Evolutionary conservation across 2,888 invertebrate species (phyloP), one percentile per base, ranked within the genome.

Genomic region (Sturmia bella): DNA sequence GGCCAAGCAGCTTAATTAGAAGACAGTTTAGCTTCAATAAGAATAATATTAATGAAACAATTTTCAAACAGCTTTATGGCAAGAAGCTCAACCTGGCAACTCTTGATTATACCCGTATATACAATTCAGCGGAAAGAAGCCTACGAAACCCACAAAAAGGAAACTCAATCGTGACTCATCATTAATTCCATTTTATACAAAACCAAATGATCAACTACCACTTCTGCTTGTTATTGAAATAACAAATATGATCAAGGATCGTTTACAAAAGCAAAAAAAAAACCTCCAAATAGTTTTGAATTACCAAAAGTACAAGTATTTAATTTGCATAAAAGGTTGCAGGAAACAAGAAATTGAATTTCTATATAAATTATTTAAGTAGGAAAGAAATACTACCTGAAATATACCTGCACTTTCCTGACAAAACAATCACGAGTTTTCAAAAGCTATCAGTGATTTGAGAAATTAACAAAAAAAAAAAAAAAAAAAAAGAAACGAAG

Each of bases 321-420:
- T 17, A 45, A 80, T 77, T 81, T 77, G 56, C 77, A 77, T 81
- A 81, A 81, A 77, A 73, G 77, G 50, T 64, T 77, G 56, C 73
- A 77, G 81, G 81, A 77, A 81, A 81, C 64, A 69, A 45, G 24
- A 69, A 69, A 69, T 81, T 57, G 54, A 74, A 77, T 77, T 81
- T 77, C 73, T 43, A 3, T 21, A 32, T 63, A 69, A 64, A 77
- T 66, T 72, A 50, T 54, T 11, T 52, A 39, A 32, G 7, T 9
- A 66, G 56, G 52, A 61, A 66, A 15, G n/a, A n/a, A n/a, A n/a
- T n/a, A n/a, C n/a, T 41, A 12, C 13, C 32, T 41, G 3, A 56
- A 66, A 24, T 48, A 48, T 45, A 54, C 54, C 32, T 69, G 19
- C 1, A 11, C 24, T 24, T 17, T 52, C 39, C 5, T 57, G n/a